Base-by-base conservation (phyloP, 2,113 vertebrate genomes). In the Corydoras maculifer region DNA sequence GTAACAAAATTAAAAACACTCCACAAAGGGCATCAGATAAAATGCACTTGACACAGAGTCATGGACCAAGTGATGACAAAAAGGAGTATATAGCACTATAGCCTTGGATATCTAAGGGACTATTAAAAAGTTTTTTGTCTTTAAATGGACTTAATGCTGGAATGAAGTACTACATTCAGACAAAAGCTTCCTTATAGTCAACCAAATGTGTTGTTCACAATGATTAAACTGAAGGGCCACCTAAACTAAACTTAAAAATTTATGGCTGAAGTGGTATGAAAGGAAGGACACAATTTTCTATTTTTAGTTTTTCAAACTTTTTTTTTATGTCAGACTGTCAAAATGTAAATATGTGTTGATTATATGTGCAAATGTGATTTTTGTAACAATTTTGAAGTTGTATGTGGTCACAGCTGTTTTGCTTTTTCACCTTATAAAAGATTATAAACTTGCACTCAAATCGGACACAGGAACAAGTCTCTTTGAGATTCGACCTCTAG, bases 341-440 rank as follows among this genome's bases (percentile, higher is more conserved):
- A 67, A 73, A 54, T 60, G 18, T 54, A 66, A n/a, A 66, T 61
- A 66, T 60, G 55, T 54, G 58, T 73, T 13, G 30, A 58, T 54
- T 29, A 66, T 30, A 18, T 50, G 51, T 54, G 61, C 32, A 64
- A 43, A 72, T 59, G 50, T 57, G 50, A 30, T 18, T 61, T 69
- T 61, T 69, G 70, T 53, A 66, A 25, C 18, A 25, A 25, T 25
- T 25, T 4, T 43, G 35, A 43, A 43, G 35, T 43, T 43, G 35
- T 43, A 43, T 43, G 35, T 43, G 35, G 35, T 43, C 35, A 43
- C 35, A 8, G 35, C 35, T 4, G 35, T 43, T 50, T 50, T 53
- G 51, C 51, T 53, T 53, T 53, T 53, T 10, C 10, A 12, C 3
- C 13, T 12, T 10, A 3, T 53, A 14, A 53, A 53, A 12, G 51